A percentile compares a stretch with the other conserved stretches of the same genome.
phyloP scores from a whole-genome alignment of 2,888 invertebrate genomes.

The Chymomyza amoena region DNA sequence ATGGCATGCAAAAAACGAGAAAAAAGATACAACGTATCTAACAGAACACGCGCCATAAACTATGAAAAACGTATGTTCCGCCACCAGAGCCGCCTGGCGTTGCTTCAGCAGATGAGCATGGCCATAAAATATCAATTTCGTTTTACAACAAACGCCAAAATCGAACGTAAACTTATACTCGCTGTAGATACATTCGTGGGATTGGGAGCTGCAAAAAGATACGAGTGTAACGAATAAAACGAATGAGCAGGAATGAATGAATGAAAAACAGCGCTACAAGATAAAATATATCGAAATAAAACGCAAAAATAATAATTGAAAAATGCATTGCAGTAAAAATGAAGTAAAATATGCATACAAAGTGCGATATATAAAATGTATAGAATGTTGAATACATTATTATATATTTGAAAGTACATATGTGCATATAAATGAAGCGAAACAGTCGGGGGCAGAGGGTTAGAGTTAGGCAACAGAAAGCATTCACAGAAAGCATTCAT shows the following conservation, averaged over 20 bases:
- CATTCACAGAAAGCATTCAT: neutral
- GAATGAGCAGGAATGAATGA: constrained; percentile 5
- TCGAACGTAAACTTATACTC: constrained; percentile 9
- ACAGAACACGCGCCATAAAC: constrained; percentile 71
- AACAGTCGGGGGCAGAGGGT: neutral
- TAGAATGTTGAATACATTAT: neutral
- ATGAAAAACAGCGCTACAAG: constrained; percentile 15
- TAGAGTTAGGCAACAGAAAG: neutral
- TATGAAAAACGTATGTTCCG: constrained; percentile 64
- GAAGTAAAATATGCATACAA: constrained; percentile 33
- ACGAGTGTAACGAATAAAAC: neutral
- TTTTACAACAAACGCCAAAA: constrained; percentile 63
- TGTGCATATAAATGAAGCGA: neutral
- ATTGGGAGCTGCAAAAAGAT: constrained; percentile 18
- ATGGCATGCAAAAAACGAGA: constrained; percentile 34
- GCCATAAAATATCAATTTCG: constrained; percentile 74
- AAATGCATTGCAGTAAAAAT: constrained; percentile 66
- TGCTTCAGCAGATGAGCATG: constrained; percentile 58
- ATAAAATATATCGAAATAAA: constrained; percentile 54
- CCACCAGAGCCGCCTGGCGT: neutral
- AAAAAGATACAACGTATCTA: constrained; percentile 45
- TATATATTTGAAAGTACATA: neutral
- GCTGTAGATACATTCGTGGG: constrained; percentile 5
- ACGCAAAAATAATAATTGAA: constrained; percentile 48
- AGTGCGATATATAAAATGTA: neutral